These are phyloP conservation scores for Ellobius talpinus DNA, from an alignment of 2,113 vertebrate species.

Conservation along the genomic window DNA sequence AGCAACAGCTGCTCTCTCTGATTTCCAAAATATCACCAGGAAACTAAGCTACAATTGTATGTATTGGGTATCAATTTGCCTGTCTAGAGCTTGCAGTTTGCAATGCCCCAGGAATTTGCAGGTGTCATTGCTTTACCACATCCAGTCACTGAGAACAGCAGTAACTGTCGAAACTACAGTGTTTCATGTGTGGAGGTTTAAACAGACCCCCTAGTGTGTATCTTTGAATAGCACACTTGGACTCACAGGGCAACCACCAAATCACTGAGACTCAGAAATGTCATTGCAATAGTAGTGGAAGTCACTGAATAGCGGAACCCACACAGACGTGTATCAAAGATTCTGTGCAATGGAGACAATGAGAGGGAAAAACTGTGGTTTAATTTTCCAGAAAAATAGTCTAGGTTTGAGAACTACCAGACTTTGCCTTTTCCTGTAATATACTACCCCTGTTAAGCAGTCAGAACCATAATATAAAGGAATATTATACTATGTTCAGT, in stretches of 20 bases:
- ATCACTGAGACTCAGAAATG: not conserved
- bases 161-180: slow-evolving; percentile 35
- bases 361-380: not conserved
- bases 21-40: slow-evolving; percentile 10
- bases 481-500: not conserved
- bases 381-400: not conserved
- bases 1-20: slow-evolving; percentile 4
- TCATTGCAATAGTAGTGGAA: not conserved
- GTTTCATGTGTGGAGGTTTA: slow-evolving; percentile 68
- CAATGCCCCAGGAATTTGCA: slow-evolving; percentile 67
- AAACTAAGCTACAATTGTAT: slow-evolving; percentile 67
- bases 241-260: not conserved
- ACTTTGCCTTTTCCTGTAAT: not conserved
- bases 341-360: not conserved
- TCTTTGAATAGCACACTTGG: not conserved
- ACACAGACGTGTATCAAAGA: not conserved
- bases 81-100: slow-evolving; percentile 59
- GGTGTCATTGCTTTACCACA: slow-evolving; percentile 58
- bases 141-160: slow-evolving; percentile 58
- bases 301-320: not conserved
- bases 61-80: slow-evolving; percentile 78
- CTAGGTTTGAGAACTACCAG: not conserved
- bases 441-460: not conserved
- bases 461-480: not conserved
- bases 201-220: not conserved